Percentiles rank a stretch among this genome's conserved stretches.
Conservation (phyloP, 2,113 vertebrate genomes). For the Cygnus atratus region DNA sequence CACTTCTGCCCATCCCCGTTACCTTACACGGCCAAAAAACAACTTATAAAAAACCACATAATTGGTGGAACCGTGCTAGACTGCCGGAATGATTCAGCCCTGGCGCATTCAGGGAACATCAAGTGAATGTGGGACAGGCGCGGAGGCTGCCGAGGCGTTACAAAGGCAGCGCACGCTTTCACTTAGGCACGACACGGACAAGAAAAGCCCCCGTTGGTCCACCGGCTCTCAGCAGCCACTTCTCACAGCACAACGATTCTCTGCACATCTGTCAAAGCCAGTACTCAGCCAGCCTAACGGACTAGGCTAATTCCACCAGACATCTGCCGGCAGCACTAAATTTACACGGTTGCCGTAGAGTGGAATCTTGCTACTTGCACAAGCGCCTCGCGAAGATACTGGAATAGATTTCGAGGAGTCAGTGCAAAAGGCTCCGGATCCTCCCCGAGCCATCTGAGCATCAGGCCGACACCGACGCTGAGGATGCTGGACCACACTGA, state of each 20-base stretch:
- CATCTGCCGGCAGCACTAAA: background rate
- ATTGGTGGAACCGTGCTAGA: rapidly evolving
- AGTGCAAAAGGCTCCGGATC: background rate
- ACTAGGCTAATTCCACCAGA: background rate
- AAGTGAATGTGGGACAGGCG: background rate
- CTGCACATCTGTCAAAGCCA: slow-evolving; percentile 37
- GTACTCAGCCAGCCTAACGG: background rate
- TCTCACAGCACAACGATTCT: background rate
- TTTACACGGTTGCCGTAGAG: rapidly evolving
- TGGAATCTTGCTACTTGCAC: background rate
- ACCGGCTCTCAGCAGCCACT: background rate
- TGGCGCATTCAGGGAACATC: background rate
- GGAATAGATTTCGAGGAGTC: background rate
- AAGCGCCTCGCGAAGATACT: background rate
- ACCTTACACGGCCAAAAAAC: background rate
- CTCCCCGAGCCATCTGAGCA: background rate
- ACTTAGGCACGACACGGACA: background rate
- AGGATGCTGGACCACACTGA: background rate
- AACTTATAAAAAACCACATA: background rate
- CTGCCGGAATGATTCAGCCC: background rate
- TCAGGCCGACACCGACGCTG: background rate
- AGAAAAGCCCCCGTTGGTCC: rapidly evolving
- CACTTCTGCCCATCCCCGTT: background rate
- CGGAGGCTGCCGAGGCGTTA: background rate
- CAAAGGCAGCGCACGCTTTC: rapidly evolving